A percentile compares a stretch with the other conserved stretches of the same genome.
Conservation (phyloP, 1,140 invertebrate species). For the Littorina saxatilis region DNA sequence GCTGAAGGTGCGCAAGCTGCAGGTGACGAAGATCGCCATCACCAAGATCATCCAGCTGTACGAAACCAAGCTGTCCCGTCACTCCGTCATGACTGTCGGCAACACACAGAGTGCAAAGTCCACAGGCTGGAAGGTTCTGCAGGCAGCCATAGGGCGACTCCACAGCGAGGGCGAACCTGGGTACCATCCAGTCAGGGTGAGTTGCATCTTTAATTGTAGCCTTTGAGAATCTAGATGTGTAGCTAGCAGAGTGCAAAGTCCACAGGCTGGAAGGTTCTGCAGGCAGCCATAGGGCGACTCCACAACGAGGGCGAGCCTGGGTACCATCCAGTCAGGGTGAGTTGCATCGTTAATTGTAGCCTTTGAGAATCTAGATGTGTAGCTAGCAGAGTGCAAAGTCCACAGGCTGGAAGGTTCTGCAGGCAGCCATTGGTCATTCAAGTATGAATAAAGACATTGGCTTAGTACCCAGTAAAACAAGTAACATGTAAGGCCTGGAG, state of each 20-base stretch:
- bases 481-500: too few relatives aligned
- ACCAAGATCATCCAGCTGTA: slow-evolving; percentile 77
- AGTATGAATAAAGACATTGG: too few relatives aligned
- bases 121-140: slow-evolving; percentile 71
- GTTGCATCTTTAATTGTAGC: too few relatives aligned
- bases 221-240: too few relatives aligned
- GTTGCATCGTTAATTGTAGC: too few relatives aligned
- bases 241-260: slow-evolving; percentile 76
- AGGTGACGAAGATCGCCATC: slow-evolving; percentile 67
- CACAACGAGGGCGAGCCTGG: slow-evolving; percentile 52
- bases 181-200: slow-evolving; percentile 66
- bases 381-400: slow-evolving; percentile 76
- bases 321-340: slow-evolving; percentile 66
- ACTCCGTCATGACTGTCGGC: slow-evolving; percentile 77
- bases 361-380: too few relatives aligned
- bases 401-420: slow-evolving; percentile 71
- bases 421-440: slow-evolving; percentile 67
- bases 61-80: slow-evolving; percentile 76
- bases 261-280: slow-evolving; percentile 71
- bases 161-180: slow-evolving; percentile 52
- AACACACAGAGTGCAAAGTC: slow-evolving; percentile 76
- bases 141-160: slow-evolving; percentile 65
- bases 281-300: slow-evolving; percentile 65
- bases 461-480: too few relatives aligned
- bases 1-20: slow-evolving; percentile 56